A percentile compares a stretch with the other conserved stretches of the same genome.
These are phyloP conservation scores for Crambe crambe DNA, from an alignment of 37 sponge, comb jelly and placozoan genomes.

Conservation along the genomic window DNA sequence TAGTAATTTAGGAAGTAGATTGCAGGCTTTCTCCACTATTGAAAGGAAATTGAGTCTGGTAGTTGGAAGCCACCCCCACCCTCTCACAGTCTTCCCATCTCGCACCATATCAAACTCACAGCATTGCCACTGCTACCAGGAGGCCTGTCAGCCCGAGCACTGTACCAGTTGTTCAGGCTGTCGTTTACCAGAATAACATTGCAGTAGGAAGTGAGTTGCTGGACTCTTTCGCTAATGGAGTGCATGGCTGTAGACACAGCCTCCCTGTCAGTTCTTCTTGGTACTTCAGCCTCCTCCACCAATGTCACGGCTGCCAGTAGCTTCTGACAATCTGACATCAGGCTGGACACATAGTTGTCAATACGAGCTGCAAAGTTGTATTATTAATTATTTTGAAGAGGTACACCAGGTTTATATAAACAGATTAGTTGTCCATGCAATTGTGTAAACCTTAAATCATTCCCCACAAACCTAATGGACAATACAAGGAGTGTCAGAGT, in stretches of 20 bases:
- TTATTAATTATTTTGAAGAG: too few species aligned
- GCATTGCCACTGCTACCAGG: not conserved
- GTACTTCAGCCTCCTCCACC: not conserved
- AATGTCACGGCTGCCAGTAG: not conserved
- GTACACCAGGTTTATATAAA: too few species aligned
- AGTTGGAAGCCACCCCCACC: too few species aligned
- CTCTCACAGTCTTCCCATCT: not conserved
- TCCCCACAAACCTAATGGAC: too few species aligned
- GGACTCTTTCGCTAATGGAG: slow-evolving; percentile 20
- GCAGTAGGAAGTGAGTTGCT: slow-evolving; percentile 39
- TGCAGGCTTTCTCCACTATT: too few species aligned
- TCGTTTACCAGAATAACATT: slow-evolving; percentile 59
- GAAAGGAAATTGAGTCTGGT: too few species aligned
- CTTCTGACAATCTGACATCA: not conserved
- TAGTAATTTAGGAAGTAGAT: too few species aligned
- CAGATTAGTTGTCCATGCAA: too few species aligned
- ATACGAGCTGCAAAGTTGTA: slow-evolving; percentile 42
- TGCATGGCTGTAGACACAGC: not conserved
- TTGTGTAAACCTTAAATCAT: too few species aligned
- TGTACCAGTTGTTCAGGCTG: slow-evolving; percentile 36
- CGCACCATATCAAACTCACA: slow-evolving; percentile 14
- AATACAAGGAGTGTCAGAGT: too few species aligned
- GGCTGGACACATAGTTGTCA: not conserved
- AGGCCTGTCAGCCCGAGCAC: slow-evolving; percentile 8
- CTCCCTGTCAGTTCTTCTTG: not conserved